These are phyloP conservation scores for Geococcyx californianus DNA, from an alignment of 2,113 vertebrate species.

Conservation along the genomic window DNA sequence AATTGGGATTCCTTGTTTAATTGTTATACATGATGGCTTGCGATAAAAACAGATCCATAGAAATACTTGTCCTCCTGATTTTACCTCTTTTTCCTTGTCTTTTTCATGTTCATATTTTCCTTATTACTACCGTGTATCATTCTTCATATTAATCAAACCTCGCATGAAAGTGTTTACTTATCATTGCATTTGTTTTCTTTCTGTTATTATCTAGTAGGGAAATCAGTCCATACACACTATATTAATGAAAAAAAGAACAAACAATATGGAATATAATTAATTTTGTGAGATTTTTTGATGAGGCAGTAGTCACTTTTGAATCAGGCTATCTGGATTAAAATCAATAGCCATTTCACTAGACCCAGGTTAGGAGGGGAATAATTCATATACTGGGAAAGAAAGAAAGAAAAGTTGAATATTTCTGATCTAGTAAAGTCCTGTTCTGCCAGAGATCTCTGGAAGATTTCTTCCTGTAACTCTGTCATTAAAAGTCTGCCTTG, in stretches of 20 bases:
- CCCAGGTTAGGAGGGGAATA: background rate
- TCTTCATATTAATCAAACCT: background rate
- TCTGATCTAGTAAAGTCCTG: background rate
- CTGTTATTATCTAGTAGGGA: background rate
- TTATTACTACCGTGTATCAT: background rate
- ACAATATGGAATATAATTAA: background rate
- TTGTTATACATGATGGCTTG: background rate
- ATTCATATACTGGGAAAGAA: background rate
- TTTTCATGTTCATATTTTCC: background rate
- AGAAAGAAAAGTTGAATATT: background rate
- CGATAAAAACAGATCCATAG: background rate
- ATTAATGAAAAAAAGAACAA: background rate
- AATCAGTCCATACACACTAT: background rate
- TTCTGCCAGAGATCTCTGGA: background rate
- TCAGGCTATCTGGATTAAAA: background rate
- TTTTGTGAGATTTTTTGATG: background rate
- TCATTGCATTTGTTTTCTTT: background rate
- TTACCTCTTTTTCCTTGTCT: background rate
- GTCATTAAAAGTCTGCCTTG: background rate
- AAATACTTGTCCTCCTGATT: background rate
- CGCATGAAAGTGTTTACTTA: background rate
- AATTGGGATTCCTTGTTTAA: background rate
- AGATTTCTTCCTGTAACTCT: background rate
- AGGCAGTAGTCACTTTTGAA: background rate
- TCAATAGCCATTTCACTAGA: background rate